phyloP scores from a whole-genome alignment of 2,113 vertebrate species.

The Drymodes brunneopygia region DNA sequence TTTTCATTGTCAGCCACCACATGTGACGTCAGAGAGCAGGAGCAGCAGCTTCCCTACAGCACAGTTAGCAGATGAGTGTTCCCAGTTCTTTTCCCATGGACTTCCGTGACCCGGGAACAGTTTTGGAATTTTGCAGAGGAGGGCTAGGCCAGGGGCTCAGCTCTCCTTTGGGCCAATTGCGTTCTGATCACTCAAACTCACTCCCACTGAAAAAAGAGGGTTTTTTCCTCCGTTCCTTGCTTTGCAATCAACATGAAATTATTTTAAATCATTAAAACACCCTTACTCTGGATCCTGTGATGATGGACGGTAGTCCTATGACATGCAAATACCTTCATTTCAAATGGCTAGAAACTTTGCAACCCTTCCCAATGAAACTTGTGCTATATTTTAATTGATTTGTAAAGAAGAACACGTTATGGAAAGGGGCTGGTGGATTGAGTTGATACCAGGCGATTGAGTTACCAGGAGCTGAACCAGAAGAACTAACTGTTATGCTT shows the following conservation, averaged over 20 bases:
- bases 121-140: not conserved
- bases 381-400: not conserved
- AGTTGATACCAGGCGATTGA: not conserved
- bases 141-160: not conserved
- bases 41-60: not conserved
- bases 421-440: not conserved
- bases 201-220: not conserved
- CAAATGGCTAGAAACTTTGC: not conserved
- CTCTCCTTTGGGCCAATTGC: not conserved
- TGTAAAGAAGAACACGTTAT: not conserved
- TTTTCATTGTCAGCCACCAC: not conserved
- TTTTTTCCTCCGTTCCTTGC: not conserved
- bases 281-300: not conserved
- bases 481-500: not conserved
- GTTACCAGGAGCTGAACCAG: not conserved
- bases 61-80: not conserved
- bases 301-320: not conserved
- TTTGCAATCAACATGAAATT: not conserved
- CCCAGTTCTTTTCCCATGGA: not conserved
- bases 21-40: not conserved
- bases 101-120: accelerated
- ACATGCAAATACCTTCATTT: not conserved
- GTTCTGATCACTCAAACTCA: not conserved
- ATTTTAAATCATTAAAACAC: not conserved
- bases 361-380: not conserved